Evolutionary conservation across 2,113 vertebrate species (phyloP), one percentile per base, ranked within the genome.

Genomic region (Alouatta palliata): DNA sequence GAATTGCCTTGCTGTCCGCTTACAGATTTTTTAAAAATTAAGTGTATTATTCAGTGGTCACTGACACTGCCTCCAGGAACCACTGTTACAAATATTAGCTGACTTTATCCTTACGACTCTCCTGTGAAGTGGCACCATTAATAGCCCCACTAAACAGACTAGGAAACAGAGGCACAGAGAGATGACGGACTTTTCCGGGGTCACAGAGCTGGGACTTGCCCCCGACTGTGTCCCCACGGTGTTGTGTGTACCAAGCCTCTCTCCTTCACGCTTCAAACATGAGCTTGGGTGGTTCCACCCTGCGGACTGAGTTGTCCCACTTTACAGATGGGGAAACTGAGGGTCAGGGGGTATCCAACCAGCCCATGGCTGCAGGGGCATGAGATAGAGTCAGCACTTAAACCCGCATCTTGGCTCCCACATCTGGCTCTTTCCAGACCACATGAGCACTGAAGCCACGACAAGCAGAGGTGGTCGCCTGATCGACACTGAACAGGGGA

Each of bases 401-500:
- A 3, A 0, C 9, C 17, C 8, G 2, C 1, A 0, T 13, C 43
- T 3, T 13, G 40, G 12, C 68, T 25, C 35, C n/a, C 37, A 0
- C 1, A 4, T 0, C 1, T 0, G 0, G 43, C 6, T 7, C 52
- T 27, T 0, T 19, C 32, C 40, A 77, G 30, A 47, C 81, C 16
- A 4, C 25, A 10, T 7, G 6, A 2, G 13, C 27, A 2, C 49
- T 14, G 73, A 54, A 43, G 64, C 70, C 49, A 3, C 0, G 0
- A 54, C 9, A 0, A 5, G 25, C 32, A n/a, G 16, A 16, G 49
- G 52, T 1, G 27, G 49, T 56, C 54, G 1, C 20, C 3, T 1
- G 2, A 6, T 7, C 8, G 5, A 3, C 21, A 1, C 6, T 0
- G 5, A n/a, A 1, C 6, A 1, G 37, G 23, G 2, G 1, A 12